Evolutionary conservation across 2,113 vertebrate genomes (phyloP).

Genomic region (Atractosteus spatula): DNA sequence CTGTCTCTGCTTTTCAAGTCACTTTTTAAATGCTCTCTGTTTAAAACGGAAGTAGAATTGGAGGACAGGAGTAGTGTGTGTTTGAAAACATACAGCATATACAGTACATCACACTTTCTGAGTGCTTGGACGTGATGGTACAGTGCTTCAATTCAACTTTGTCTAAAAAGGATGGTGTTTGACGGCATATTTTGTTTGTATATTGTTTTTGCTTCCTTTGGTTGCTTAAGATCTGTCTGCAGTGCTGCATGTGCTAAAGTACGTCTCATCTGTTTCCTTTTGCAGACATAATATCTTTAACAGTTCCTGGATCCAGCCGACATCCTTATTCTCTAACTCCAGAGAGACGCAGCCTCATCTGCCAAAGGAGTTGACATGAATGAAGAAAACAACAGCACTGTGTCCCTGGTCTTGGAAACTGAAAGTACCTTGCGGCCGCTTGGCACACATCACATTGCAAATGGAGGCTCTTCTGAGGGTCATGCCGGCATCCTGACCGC

Average conservation of each 20-base stretch:
- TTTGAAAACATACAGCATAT: too few species aligned
- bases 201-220: not conserved
- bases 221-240: not conserved
- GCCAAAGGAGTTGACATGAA: conserved; percentile 9
- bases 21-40: too few species aligned
- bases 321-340: not conserved
- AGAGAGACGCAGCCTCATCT: conserved; percentile 5
- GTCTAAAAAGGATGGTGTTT: too few species aligned
- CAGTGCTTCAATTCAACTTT: too few species aligned
- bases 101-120: too few species aligned
- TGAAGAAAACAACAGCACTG: not conserved
- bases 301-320: not conserved
- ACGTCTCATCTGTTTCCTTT: not conserved
- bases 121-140: too few species aligned
- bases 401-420: not conserved
- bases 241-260: not conserved
- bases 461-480: not conserved
- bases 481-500: not conserved
- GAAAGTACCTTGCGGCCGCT: not conserved
- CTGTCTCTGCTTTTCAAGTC: too few species aligned
- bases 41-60: too few species aligned
- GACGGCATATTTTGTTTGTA: not conserved
- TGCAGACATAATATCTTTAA: conserved; percentile 6
- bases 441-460: not conserved
- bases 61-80: too few species aligned